phyloP scores from a whole-genome alignment of 2,888 invertebrate species.

The Caenorhabditis becei region DNA sequence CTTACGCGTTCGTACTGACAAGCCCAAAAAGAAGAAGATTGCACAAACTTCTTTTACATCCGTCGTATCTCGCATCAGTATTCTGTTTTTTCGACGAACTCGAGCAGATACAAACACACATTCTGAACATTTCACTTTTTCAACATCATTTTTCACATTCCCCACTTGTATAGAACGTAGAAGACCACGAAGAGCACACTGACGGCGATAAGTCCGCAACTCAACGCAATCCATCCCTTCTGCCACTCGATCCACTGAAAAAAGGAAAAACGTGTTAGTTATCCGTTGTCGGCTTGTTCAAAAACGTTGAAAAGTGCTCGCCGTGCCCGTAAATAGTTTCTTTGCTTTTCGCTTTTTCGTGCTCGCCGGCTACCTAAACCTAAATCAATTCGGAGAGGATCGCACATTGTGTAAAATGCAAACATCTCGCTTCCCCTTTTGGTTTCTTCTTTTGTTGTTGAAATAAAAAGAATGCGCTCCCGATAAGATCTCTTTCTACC shows the following conservation, averaged over 20 bases:
- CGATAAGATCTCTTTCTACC: slow-evolving; percentile 41
- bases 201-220: slow-evolving; percentile 67
- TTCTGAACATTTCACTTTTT: slow-evolving; percentile 53
- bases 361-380: slow-evolving; percentile 56
- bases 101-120: slow-evolving; percentile 74
- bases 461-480: slow-evolving; percentile 6
- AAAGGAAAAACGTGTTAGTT: not conserved
- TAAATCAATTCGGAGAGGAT: slow-evolving; percentile 42
- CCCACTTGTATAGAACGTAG: slow-evolving; percentile 76
- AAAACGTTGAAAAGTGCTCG: slow-evolving; percentile 47
- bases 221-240: slow-evolving; percentile 74
- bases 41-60: slow-evolving; percentile 74
- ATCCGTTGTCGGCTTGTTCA: slow-evolving; percentile 40
- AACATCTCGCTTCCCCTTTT: slow-evolving; percentile 29
- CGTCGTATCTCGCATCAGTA: slow-evolving; percentile 75
- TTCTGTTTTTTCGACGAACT: slow-evolving; percentile 61
- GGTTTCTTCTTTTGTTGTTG: slow-evolving; percentile 22
- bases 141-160: slow-evolving; percentile 5
- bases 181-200: slow-evolving; percentile 75
- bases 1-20: slow-evolving; percentile 77
- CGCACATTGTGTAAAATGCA: slow-evolving; percentile 57
- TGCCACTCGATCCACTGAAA: slow-evolving; percentile 80
- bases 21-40: slow-evolving; percentile 73
- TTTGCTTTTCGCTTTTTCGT: slow-evolving; percentile 60
- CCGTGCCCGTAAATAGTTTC: slow-evolving; percentile 42